Base-by-base conservation (phyloP, 2,113 vertebrate genomes). In the Rhodinocichla rosea region DNA sequence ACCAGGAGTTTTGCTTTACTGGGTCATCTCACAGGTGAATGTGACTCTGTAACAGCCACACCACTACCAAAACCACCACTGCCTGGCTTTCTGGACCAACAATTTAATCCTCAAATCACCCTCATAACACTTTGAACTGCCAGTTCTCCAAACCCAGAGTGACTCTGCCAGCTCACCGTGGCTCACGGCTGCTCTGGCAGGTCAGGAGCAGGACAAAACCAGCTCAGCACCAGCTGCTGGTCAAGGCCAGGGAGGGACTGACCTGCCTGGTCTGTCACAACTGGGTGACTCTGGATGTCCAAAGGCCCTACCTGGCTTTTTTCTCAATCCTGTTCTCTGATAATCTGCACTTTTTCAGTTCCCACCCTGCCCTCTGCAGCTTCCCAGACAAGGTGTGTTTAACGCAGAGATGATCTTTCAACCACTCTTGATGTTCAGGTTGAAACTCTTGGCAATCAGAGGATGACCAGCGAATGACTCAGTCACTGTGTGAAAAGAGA, bases 191-290 rank as follows among this genome's bases (percentile, higher is more conserved):
- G 64, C 56, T 39, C 49, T 75, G 14, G 16, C 55, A 65, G 78
- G 44, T 47, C 76, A 37, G 52, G 1, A 1, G 10, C 64, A 32
- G 68, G 73, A 53, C 3, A 0, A 0, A 7, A 2, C 52, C 30
- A 53, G 40, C 57, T 76, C 85, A 27, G 78, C 79, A 35, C 3
- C 73, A 45, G 69, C 85, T 53, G 30, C 76, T 45, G 44, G 8
- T 24, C 1, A 2, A n/a, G 79, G 83, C 49, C 77, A 22, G 24
- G 55, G 8, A 53, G 33, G 15, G 24, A 23, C 20, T 3, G 50
- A n/a, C 35, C 76, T 76, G 59, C 55, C 55, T n/a, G 23, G 15
- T 22, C 5, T 32, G 17, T 32, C 63, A 62, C 59, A 15, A 0
- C 5, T 62, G 22, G 11, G 39, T 28, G 88, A 50, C 50, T 87